Evolutionary conservation across 35 echinoderm and acorn worm genomes (phyloP).

Genomic region (Lytechinus variegatus): DNA sequence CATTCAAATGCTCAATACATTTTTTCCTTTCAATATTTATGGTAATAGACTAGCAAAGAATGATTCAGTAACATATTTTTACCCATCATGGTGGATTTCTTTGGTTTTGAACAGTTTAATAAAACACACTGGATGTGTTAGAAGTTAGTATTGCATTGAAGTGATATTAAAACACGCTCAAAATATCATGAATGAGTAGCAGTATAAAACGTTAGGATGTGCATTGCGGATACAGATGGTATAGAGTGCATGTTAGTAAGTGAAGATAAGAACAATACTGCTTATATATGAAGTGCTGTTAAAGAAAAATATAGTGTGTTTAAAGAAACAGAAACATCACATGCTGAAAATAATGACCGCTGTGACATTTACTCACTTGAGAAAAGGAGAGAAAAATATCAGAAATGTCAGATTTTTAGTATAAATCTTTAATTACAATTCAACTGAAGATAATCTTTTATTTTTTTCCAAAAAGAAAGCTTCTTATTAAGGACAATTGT

Average conservation of each 20-base stretch:
- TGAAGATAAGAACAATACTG: background rate
- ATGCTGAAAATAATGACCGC: background rate
- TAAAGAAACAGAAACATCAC: background rate
- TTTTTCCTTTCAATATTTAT: too few species aligned
- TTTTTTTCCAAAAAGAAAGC: background rate
- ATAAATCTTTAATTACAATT: background rate
- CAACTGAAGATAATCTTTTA: background rate
- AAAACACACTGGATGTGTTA: background rate
- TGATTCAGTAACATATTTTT: too few species aligned
- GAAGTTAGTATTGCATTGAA: background rate
- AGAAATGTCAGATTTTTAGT: constrained; percentile 24
- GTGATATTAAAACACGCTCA: background rate
- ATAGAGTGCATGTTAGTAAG: background rate
- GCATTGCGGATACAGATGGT: background rate
- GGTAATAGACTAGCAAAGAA: too few species aligned
- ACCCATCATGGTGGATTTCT: too few species aligned
- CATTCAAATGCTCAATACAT: too few species aligned
- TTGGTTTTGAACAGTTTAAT: too few species aligned
- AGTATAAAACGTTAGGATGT: background rate
- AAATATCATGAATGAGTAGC: background rate
- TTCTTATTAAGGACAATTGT: background rate
- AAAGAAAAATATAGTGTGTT: background rate
- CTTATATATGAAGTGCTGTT: background rate
- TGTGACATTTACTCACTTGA: background rate
- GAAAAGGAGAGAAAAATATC: constrained; percentile 23